These are phyloP conservation scores for Pycnomerus fuliginosus DNA, from an alignment of 2,888 invertebrate species.

Conservation along the genomic window DNA sequence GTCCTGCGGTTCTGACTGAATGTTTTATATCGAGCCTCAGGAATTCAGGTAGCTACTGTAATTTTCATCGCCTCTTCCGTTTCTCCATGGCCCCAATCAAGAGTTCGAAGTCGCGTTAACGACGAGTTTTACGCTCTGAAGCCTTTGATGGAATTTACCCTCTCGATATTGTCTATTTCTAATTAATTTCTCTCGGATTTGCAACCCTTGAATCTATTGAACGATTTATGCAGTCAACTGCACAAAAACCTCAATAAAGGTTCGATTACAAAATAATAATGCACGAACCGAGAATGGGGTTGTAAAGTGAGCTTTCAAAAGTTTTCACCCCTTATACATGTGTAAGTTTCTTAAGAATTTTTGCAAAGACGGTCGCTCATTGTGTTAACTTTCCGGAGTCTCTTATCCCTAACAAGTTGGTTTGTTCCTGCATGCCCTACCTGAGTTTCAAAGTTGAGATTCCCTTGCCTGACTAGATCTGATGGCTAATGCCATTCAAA, in stretches of 20 bases:
- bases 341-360: constrained; percentile 3
- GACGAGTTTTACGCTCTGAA: constrained; percentile 8
- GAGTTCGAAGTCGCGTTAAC: constrained; percentile 10
- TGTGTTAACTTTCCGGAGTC: constrained; percentile 10
- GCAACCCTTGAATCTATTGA: no score
- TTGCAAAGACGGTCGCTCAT: constrained; percentile 4
- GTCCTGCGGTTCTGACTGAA: constrained; percentile 9
- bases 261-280: no score
- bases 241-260: no score
- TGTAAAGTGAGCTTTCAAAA: no score
- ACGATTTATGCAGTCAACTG: no score
- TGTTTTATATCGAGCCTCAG: constrained; percentile 5
- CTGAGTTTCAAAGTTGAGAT: constrained; percentile 6
- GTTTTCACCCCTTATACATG: constrained; percentile 6
- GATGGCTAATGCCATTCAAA: constrained; percentile 19
- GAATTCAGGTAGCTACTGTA: constrained; percentile 6
- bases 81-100: constrained; percentile 5
- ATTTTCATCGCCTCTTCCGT: constrained; percentile 3
- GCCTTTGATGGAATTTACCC: constrained; percentile 10
- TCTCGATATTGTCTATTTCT: constrained; percentile 3
- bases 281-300: no score
- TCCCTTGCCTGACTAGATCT: constrained; percentile 13
- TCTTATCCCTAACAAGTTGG: constrained; percentile 11
- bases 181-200: constrained; percentile 7
- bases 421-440: constrained; percentile 9